Conservation (phyloP, 2,113 vertebrate genomes). For the Cyprinodon tularosa region DNA sequence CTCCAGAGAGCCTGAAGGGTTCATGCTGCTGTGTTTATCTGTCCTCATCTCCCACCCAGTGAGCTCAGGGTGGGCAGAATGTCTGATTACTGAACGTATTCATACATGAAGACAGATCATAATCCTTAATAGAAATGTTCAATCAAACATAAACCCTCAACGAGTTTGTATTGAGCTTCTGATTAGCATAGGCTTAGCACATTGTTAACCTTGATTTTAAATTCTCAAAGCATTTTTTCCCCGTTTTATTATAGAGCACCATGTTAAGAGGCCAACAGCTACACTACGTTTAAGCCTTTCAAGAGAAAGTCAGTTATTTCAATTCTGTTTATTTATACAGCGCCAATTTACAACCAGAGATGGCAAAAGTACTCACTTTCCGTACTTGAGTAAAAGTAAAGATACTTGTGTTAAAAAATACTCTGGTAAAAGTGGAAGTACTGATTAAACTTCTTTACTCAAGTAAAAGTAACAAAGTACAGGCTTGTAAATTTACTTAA, state of each 20-base stretch:
- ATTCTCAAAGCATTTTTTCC: not conserved
- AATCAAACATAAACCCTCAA: too few relatives aligned
- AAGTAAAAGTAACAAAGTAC: too few relatives aligned
- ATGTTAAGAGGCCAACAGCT: not conserved
- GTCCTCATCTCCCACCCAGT: constrained; percentile 34
- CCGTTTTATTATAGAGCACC: not conserved
- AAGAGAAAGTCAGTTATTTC: not conserved
- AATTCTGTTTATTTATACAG: too few relatives aligned
- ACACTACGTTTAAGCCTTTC: too few relatives aligned
- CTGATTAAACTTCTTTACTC: too few relatives aligned
- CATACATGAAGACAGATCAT: not conserved
- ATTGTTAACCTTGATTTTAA: not conserved
- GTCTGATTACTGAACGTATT: constrained; percentile 25
- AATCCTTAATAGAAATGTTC: too few relatives aligned
- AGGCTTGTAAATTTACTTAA: too few relatives aligned
- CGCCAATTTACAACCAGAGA: too few relatives aligned
- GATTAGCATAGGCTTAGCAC: not conserved
- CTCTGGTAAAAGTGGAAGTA: too few relatives aligned
- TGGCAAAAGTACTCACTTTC: too few relatives aligned
- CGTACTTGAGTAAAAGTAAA: too few relatives aligned
- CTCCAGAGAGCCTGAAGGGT: not conserved
- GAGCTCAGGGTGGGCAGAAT: constrained; percentile 16
- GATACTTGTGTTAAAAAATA: too few relatives aligned
- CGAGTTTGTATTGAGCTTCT: not conserved
- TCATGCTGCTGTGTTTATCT: not conserved